Conservation (phyloP, 2,888 invertebrate species). For the Rhabditoides inermis region DNA sequence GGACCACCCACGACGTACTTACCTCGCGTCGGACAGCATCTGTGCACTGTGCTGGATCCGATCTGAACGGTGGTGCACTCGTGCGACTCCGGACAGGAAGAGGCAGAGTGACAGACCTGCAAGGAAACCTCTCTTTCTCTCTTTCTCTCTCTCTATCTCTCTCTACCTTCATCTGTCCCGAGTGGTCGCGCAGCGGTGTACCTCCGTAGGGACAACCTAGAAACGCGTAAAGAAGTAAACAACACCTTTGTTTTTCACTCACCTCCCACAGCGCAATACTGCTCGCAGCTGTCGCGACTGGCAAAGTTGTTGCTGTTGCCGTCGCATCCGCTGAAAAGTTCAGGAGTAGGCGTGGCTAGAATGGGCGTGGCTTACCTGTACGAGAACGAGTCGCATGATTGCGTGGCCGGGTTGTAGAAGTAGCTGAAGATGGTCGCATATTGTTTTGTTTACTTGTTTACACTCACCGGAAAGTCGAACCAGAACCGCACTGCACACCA, state of each 20-base stretch:
- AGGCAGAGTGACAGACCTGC: no score
- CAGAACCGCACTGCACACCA: conserved; percentile 38
- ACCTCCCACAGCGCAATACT: conserved; percentile 39
- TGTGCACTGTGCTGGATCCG: conserved; percentile 22
- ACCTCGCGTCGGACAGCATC: conserved; percentile 36
- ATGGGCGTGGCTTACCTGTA: no score
- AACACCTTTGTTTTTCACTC: background rate
- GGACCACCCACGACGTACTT: no score
- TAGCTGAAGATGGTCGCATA: no score
- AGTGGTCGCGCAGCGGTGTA: conserved; percentile 27
- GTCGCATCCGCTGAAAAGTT: conserved; percentile 29
- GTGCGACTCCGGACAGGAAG: conserved; percentile 29
- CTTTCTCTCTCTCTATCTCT: no score
- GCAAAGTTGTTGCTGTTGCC: conserved; percentile 42
- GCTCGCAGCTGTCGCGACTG: conserved; percentile 28
- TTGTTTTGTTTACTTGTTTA: no score
- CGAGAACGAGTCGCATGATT: conserved; percentile 30
- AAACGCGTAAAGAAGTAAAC: background rate
- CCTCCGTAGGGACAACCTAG: conserved; percentile 39
- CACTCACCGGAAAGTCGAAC: conserved; percentile 30
- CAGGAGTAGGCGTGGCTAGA: no score
- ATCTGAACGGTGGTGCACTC: conserved; percentile 33
- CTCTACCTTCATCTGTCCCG: conserved; percentile 28
- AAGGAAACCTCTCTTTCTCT: conserved; percentile 1
- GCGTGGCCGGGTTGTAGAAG: conserved; percentile 35